Conservation (phyloP, 2,888 invertebrate species). For the Ophion costatus region DNA sequence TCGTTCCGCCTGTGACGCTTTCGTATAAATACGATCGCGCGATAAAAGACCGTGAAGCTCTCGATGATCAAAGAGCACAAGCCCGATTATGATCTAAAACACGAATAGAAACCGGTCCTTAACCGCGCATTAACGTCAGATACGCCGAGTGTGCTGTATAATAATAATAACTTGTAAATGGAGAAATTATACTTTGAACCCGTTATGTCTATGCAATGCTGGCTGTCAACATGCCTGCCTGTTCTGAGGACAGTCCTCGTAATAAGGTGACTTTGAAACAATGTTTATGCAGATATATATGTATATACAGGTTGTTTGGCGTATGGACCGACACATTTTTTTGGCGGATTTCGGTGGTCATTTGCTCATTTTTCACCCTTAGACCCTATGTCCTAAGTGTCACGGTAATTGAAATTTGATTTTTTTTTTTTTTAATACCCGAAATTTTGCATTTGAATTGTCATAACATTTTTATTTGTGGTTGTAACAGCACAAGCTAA, state of each 20-base stretch:
- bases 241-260: background rate
- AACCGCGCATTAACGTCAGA: slow-evolving; percentile 13
- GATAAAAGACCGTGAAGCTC: slow-evolving; percentile 41
- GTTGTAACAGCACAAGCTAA: no score
- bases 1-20: slow-evolving; percentile 24
- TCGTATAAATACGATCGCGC: background rate
- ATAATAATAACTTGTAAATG: slow-evolving; percentile 12
- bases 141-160: slow-evolving; percentile 7
- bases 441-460: no score
- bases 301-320: no score
- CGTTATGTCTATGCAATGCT: background rate
- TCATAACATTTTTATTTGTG: no score
- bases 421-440: no score
- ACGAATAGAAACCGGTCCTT: slow-evolving; percentile 36
- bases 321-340: no score
- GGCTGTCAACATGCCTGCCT: background rate
- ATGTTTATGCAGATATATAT: background rate
- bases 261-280: background rate
- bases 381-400: no score
- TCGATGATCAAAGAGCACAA: slow-evolving; percentile 40
- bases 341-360: no score
- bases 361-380: no score
- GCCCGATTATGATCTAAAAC: slow-evolving; percentile 37
- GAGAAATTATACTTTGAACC: background rate
- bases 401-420: no score